Evolutionary conservation across 1,140 invertebrate species (phyloP).

Genomic region (Drosophila ercepeae): DNA sequence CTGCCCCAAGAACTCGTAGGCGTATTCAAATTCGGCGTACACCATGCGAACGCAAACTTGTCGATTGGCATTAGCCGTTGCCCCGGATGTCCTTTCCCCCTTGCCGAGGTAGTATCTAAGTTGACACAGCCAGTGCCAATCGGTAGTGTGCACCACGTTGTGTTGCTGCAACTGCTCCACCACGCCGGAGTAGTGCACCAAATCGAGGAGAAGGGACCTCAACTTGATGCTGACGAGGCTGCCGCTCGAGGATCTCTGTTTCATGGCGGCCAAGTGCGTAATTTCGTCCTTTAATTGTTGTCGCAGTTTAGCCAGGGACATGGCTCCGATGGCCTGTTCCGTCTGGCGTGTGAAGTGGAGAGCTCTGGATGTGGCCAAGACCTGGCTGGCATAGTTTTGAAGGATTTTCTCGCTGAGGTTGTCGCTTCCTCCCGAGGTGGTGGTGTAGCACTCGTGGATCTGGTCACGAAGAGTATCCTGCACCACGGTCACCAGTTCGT

Average conservation of each 20-base stretch:
- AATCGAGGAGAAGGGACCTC: conserved; percentile 93
- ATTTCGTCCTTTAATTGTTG: conserved; percentile 83
- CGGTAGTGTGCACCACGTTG: conserved; percentile 87
- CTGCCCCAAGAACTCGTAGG: conserved; percentile 99
- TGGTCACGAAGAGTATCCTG: conserved; percentile 89
- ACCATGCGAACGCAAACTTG: conserved; percentile 89
- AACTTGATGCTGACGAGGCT: conserved; percentile 85
- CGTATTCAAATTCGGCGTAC: conserved; percentile 96
- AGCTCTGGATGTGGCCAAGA: conserved; percentile 89
- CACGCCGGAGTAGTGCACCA: conserved; percentile 95
- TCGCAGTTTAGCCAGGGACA: conserved; percentile 85
- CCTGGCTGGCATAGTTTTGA: conserved; percentile 92
- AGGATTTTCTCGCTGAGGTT: conserved; percentile 87
- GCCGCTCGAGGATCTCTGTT: conserved; percentile 50
- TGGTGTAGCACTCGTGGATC: conserved; percentile 88
- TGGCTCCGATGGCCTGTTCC: conserved; percentile 91
- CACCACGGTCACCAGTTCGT: conserved; percentile 92
- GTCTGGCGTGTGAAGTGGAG: conserved; percentile 92
- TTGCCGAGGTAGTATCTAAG: conserved; percentile 88
- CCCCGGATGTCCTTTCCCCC: conserved; percentile 77
- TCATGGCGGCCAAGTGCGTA: conserved; percentile 61
- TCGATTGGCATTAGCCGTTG: conserved; percentile 68
- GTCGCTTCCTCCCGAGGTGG: conserved; percentile 58
- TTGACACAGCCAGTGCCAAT: conserved; percentile 98
- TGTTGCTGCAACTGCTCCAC: conserved; percentile 90